Evolutionary conservation across 2,797 vertebrate species (phyloP).

Genomic region (Cryptoblepharus egeriae): DNA sequence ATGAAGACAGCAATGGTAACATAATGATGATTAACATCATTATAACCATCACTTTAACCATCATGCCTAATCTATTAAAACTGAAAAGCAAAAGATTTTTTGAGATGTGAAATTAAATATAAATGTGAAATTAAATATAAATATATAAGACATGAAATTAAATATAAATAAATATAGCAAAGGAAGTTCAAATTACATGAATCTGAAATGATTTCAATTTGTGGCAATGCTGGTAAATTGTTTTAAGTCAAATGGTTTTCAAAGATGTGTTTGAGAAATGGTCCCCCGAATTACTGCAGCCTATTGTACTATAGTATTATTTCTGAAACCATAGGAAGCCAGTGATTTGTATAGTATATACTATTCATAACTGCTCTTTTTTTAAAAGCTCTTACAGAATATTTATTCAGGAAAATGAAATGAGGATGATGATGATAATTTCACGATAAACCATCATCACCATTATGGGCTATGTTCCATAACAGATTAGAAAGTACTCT

Average conservation of each 20-base stretch:
- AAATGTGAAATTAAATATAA: not conserved
- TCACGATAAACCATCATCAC: not conserved
- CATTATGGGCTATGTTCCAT: not conserved
- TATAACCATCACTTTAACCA: not conserved
- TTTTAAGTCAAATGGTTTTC: slow-evolving; percentile 9
- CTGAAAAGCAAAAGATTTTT: not conserved
- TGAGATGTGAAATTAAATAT: not conserved
- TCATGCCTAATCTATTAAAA: not conserved
- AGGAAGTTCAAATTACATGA: not conserved
- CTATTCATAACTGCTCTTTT: not conserved
- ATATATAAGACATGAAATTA: not conserved
- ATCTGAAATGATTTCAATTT: not conserved
- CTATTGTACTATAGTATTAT: slow-evolving; percentile 4
- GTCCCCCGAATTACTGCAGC: not conserved
- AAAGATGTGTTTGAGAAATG: slow-evolving; percentile 2
- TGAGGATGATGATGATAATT: not conserved
- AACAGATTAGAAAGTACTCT: not conserved
- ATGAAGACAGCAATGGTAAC: not conserved
- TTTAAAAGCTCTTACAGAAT: not conserved
- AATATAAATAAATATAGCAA: not conserved
- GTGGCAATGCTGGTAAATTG: not conserved
- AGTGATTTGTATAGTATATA: not conserved
- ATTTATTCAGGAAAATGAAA: slow-evolving; percentile 7
- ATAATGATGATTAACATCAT: not conserved
- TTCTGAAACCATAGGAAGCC: not conserved